Percentiles rank a stretch among this genome's conserved stretches.
These are phyloP conservation scores for Lucifuga dentata DNA, from an alignment of 2,113 vertebrate genomes.

Conservation along the genomic window DNA sequence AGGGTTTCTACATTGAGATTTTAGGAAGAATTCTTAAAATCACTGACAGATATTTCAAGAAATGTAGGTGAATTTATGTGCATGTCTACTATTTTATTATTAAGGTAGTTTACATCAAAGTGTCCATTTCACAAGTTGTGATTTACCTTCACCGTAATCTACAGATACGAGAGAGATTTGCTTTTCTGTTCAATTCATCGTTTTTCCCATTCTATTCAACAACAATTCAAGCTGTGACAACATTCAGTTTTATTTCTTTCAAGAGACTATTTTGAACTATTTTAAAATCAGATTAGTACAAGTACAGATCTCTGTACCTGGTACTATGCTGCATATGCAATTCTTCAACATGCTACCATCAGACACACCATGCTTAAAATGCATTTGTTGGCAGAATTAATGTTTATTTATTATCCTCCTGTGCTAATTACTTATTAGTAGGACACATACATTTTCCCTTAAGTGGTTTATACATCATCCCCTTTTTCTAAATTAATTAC, in stretches of 20 bases:
- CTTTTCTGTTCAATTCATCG: too few species aligned
- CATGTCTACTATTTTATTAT: too few species aligned
- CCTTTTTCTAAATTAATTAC: conserved; percentile 71
- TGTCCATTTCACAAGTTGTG: too few species aligned
- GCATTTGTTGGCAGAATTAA: conserved; percentile 41
- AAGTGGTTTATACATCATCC: conserved; percentile 65
- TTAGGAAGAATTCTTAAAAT: too few species aligned
- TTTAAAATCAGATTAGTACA: conserved; percentile 25
- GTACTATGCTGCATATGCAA: conserved; percentile 2
- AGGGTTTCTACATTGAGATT: too few species aligned
- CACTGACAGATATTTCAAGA: too few species aligned
- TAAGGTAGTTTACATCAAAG: too few species aligned
- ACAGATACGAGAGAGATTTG: too few species aligned
- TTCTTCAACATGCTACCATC: conserved; percentile 20
- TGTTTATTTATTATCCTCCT: conserved; percentile 43
- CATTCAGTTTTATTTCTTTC: conserved; percentile 9
- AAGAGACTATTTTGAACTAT: conserved; percentile 9
- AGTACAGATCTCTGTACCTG: too few species aligned
- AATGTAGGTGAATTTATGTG: too few species aligned
- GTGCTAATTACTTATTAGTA: conserved; percentile 68
- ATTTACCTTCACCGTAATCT: too few species aligned
- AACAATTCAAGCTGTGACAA: conserved; percentile 6
- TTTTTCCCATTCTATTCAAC: too few species aligned
- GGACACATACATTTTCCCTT: conserved; percentile 66
- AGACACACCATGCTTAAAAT: conserved; percentile 36